Evolutionary conservation across 2,797 vertebrate genomes (phyloP).

Genomic region (Allochrocebus solatus): DNA sequence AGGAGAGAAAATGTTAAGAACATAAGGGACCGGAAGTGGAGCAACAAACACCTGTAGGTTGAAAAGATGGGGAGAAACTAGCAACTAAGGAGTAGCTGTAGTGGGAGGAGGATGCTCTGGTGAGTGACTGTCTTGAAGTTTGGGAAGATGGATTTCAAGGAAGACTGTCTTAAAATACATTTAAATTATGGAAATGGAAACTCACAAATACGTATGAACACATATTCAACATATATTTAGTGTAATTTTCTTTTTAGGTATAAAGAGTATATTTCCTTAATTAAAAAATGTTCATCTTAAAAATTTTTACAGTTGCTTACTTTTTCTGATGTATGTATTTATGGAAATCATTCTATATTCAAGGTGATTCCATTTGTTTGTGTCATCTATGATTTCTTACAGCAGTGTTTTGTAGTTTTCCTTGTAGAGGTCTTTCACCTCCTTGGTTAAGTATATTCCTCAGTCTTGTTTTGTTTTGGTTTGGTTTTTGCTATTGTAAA

Average conservation of each 20-base stretch:
- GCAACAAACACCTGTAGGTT: rapidly evolving
- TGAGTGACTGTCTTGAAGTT: not conserved
- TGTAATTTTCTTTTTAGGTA: not conserved
- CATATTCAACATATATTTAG: not conserved
- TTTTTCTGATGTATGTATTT: not conserved
- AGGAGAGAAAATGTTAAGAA: not conserved
- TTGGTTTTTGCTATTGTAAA: not conserved
- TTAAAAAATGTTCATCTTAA: not conserved
- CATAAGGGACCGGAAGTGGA: rapidly evolving
- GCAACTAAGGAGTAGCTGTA: not conserved
- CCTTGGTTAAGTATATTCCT: not conserved
- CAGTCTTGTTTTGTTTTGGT: not conserved
- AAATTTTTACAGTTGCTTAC: not conserved
- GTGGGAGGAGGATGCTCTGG: rapidly evolving
- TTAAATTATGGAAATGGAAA: not conserved
- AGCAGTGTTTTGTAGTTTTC: not conserved
- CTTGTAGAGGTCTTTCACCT: not conserved
- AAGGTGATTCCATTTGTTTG: not conserved
- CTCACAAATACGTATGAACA: not conserved
- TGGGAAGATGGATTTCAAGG: not conserved
- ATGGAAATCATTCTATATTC: not conserved
- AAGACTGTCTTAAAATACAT: not conserved
- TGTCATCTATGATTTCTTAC: not conserved
- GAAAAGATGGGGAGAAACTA: not conserved
- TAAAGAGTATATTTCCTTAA: not conserved